Conservation (phyloP, 2,888 invertebrate genomes). For the Agrochola lychnidis region DNA sequence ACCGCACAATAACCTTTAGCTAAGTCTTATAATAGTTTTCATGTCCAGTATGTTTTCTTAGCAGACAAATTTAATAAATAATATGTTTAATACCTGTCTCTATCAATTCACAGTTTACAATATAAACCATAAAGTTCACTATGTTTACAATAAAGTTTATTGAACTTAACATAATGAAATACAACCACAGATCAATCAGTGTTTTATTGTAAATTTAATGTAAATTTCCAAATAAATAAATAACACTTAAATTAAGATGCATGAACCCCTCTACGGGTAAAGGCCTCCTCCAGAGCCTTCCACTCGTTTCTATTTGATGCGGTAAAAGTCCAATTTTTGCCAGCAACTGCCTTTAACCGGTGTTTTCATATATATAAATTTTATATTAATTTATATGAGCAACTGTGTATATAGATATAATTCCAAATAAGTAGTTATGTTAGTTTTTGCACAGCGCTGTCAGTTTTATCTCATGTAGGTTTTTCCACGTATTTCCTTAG, state of each 20-base stretch:
- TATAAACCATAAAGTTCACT: not conserved
- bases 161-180: not conserved
- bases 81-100: not conserved
- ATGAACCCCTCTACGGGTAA: too few species aligned
- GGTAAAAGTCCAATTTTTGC: too few species aligned
- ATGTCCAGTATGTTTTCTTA: not conserved
- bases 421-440: not conserved
- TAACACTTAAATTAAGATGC: too few species aligned
- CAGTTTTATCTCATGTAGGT: not conserved
- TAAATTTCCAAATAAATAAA: too few species aligned
- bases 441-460: not conserved
- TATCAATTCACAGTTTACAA: not conserved
- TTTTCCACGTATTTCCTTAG: slow-evolving; percentile 18
- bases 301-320: too few species aligned
- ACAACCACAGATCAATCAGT: slow-evolving; percentile 20
- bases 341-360: too few species aligned
- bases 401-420: not conserved
- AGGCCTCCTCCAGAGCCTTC: too few species aligned
- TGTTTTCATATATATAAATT: too few species aligned
- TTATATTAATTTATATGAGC: too few species aligned
- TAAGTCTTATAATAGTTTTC: not conserved
- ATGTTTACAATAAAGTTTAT: not conserved
- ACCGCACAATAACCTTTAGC: not conserved
- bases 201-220: too few species aligned
- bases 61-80: not conserved